Conservation (phyloP, 2,113 vertebrate genomes). For the Phylloscopus whistleri region DNA sequence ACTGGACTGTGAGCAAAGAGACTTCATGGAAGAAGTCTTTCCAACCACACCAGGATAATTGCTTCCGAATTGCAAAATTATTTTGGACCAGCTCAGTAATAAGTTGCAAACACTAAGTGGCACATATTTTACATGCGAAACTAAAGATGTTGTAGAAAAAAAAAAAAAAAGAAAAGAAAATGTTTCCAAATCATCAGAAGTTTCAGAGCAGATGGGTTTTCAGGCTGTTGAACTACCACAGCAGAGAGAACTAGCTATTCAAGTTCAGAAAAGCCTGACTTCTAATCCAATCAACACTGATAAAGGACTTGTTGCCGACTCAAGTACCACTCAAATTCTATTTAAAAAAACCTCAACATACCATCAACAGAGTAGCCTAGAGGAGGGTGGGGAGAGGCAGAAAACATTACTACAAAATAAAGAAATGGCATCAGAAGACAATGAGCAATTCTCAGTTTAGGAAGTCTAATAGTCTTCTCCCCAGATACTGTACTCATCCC, state of each 20-base stretch:
- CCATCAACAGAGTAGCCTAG: background rate
- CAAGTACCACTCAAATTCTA: background rate
- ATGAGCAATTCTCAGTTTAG: background rate
- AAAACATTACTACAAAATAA: background rate
- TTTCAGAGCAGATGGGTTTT: background rate
- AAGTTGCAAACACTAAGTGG: background rate
- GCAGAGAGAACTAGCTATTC: background rate
- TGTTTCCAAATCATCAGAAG: background rate
- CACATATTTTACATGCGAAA: background rate
- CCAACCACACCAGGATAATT: background rate
- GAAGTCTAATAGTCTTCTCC: background rate
- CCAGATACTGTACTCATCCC: background rate
- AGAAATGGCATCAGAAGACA: background rate
- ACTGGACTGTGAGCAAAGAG: background rate
- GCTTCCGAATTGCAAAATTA: background rate
- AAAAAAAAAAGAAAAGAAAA: background rate
- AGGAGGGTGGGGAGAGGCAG: background rate
- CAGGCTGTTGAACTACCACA: background rate
- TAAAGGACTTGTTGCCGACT: background rate
- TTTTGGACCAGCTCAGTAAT: background rate
- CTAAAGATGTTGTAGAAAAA: background rate
- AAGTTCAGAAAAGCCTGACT: background rate
- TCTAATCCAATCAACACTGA: conserved; percentile 23
- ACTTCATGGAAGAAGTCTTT: background rate
- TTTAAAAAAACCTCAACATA: background rate